Conservation (phyloP, 2,113 vertebrate species). For the Solea solea region DNA sequence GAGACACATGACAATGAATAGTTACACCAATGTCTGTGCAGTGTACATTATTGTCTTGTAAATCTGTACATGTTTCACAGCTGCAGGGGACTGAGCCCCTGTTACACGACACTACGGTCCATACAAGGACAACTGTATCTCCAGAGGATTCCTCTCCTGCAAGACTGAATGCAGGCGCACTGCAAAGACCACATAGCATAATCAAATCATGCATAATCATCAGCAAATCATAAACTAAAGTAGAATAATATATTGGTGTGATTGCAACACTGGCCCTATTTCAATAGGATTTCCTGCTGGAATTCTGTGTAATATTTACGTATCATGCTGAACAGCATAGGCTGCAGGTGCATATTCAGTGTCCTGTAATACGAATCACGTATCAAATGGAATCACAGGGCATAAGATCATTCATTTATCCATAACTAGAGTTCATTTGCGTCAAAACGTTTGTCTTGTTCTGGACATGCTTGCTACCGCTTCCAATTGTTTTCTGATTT, state of each 20-base stretch:
- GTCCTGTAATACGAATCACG: not conserved
- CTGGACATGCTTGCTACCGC: no score
- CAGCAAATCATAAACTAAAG: not conserved
- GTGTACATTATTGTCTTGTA: not conserved
- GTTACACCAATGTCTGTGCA: not conserved
- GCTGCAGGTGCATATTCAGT: not conserved
- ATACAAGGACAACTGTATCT: conserved; percentile 42
- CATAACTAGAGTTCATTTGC: no score
- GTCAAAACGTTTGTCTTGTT: no score
- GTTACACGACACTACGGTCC: conserved; percentile 28
- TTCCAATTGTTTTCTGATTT: no score
- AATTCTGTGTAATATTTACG: no score
- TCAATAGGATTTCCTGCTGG: no score
- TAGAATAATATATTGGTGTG: not conserved
- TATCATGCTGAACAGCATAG: no score
- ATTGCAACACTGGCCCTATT: no score
- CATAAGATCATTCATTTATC: no score
- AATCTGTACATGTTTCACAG: conserved; percentile 14
- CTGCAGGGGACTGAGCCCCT: conserved; percentile 10
- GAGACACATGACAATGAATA: not conserved
- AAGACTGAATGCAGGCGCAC: conserved; percentile 8
- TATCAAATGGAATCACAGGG: not conserved
- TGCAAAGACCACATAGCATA: not conserved
- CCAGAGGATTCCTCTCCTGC: not conserved
- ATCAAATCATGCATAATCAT: conserved; percentile 1